phyloP scores from a whole-genome alignment of 2,797 vertebrate genomes.

The Dryobates pubescens region DNA sequence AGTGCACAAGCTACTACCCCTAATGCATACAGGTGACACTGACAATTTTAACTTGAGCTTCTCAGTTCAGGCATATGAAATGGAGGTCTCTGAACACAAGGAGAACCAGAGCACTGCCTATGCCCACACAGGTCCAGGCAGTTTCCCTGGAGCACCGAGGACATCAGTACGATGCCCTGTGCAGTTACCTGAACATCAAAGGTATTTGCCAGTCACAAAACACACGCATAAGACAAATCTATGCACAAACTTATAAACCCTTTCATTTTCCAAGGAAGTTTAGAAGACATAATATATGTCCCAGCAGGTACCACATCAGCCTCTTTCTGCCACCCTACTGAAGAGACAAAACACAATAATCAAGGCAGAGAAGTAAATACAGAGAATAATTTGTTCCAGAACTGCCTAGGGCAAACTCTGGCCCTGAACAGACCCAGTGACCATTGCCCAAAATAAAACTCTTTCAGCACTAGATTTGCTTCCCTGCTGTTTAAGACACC shows the following conservation, averaged over 20 bases:
- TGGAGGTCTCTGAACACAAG: background rate
- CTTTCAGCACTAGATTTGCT: background rate
- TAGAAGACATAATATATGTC: background rate
- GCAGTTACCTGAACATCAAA: background rate
- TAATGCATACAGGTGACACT: rapidly evolving
- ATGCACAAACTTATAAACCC: background rate
- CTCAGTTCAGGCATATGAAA: background rate
- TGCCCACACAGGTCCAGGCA: rapidly evolving
- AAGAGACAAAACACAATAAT: background rate
- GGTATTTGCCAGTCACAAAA: background rate
- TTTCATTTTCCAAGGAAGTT: background rate
- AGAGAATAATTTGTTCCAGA: background rate
- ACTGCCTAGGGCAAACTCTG: background rate
- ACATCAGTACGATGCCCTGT: background rate
- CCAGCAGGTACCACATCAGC: background rate
- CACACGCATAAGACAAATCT: background rate
- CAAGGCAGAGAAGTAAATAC: background rate
- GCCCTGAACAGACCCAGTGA: background rate
- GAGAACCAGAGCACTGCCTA: background rate
- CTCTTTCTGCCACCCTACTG: background rate
- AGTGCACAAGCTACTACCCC: rapidly evolving
- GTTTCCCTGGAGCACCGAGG: background rate
- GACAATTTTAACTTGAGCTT: background rate
- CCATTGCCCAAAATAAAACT: background rate
- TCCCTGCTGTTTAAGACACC: background rate